These are phyloP conservation scores for Arrhamphus sclerolepis DNA, from an alignment of 2,797 vertebrate genomes.

Conservation along the genomic window DNA sequence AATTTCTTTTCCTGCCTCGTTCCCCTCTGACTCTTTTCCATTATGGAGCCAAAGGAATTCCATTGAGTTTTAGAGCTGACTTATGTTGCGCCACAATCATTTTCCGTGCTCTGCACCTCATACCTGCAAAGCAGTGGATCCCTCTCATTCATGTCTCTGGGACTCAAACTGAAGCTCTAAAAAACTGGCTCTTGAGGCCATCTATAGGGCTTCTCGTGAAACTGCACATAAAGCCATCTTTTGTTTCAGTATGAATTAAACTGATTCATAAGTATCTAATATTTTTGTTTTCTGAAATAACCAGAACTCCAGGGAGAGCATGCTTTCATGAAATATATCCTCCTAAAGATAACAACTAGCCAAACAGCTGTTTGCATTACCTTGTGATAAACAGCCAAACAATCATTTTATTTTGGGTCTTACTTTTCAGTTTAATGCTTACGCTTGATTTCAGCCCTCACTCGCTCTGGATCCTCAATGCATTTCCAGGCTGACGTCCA, in stretches of 20 bases:
- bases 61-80: slow-evolving; percentile 30
- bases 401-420: neutral
- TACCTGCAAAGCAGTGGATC: neutral
- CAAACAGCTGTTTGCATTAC: neutral
- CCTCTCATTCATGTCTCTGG: slow-evolving; percentile 24
- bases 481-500: neutral
- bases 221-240: slow-evolving; percentile 28
- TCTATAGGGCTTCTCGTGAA: slow-evolving; percentile 48
- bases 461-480: neutral
- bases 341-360: neutral
- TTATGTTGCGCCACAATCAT: slow-evolving; percentile 14
- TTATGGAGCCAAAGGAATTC: slow-evolving; percentile 24
- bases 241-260: neutral
- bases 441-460: neutral
- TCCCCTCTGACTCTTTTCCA: slow-evolving; percentile 7
- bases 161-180: neutral
- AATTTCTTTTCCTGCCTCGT: slow-evolving; percentile 10
- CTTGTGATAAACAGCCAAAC: neutral
- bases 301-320: neutral
- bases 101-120: slow-evolving; percentile 33
- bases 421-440: neutral
- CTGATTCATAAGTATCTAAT: neutral
- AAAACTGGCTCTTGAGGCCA: slow-evolving; percentile 52
- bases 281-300: neutral
- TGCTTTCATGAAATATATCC: too few relatives aligned